phyloP scores from a whole-genome alignment of 2,888 invertebrate genomes.

The Ectemnius cavifrons region DNA sequence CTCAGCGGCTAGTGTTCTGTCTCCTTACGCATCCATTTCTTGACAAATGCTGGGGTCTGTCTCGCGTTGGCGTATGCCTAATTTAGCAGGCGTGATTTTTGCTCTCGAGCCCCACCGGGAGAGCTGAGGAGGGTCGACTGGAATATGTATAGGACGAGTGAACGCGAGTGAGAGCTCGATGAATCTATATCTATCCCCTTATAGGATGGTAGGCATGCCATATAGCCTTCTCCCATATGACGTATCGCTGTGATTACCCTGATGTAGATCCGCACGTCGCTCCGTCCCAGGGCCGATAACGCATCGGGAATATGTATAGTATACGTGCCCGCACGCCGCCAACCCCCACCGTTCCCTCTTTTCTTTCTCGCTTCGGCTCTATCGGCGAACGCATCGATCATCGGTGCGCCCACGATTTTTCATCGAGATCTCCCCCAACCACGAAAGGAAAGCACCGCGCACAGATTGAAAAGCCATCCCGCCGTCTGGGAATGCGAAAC shows the following conservation, averaged over 20 bases:
- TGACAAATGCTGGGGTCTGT: constrained; percentile 67
- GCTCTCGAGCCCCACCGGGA: constrained; percentile 38
- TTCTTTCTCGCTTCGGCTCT: constrained; percentile 38
- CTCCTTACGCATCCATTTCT: constrained; percentile 20
- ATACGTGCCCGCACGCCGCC: constrained; percentile 38
- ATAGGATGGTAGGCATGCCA: not conserved
- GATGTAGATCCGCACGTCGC: constrained; percentile 66
- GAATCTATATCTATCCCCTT: constrained; percentile 44
- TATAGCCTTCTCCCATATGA: constrained; percentile 61
- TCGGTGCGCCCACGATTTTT: constrained; percentile 61
- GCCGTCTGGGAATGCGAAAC: constrained; percentile 55
- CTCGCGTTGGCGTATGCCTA: constrained; percentile 61
- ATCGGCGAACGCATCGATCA: constrained; percentile 60
- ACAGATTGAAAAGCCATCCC: constrained; percentile 63
- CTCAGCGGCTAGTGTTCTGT: not conserved
- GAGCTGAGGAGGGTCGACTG: constrained; percentile 13
- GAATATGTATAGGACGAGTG: constrained; percentile 24
- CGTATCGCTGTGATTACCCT: constrained; percentile 68
- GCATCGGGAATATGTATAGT: constrained; percentile 45
- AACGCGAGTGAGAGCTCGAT: constrained; percentile 42
- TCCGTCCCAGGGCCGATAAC: constrained; percentile 51
- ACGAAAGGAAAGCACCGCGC: constrained; percentile 27
- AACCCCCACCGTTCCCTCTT: constrained; percentile 29
- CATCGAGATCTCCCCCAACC: constrained; percentile 42
- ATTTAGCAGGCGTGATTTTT: constrained; percentile 68